Evolutionary conservation across 2,113 vertebrate genomes (phyloP).

Genomic region (Marmota flaviventris): DNA sequence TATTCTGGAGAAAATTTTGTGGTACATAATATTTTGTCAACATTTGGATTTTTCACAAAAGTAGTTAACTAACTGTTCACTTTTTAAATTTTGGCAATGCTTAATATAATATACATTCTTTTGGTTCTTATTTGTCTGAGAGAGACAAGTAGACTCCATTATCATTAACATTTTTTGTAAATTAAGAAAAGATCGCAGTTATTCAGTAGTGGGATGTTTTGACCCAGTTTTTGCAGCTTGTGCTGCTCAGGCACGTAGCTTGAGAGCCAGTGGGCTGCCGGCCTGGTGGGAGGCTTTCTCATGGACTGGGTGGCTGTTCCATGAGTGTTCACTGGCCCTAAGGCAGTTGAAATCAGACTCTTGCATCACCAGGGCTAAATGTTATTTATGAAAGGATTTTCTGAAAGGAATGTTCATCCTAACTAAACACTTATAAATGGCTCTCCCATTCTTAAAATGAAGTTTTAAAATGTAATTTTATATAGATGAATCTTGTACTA

Average conservation of each 20-base stretch:
- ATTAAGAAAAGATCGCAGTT: constrained; percentile 10
- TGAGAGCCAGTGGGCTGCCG: neutral
- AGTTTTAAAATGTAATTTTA: constrained; percentile 42
- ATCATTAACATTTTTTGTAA: neutral
- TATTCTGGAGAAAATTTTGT: constrained; percentile 31
- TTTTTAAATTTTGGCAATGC: neutral
- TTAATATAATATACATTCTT: neutral
- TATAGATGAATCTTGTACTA: neutral
- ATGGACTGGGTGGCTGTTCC: neutral
- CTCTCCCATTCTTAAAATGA: neutral
- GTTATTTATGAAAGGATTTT: constrained; percentile 48
- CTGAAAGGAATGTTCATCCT: constrained; percentile 37
- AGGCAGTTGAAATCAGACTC: neutral
- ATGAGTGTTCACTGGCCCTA: neutral
- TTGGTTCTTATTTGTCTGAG: constrained; percentile 7
- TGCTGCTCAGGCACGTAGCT: neutral
- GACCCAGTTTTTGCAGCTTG: neutral
- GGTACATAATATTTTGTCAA: neutral
- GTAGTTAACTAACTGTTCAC: neutral
- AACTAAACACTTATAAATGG: neutral
- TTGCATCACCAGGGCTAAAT: constrained; percentile 31
- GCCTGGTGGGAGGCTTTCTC: neutral
- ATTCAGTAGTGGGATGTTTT: constrained; percentile 1
- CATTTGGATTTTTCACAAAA: constrained; percentile 8
- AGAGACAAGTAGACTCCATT: constrained; percentile 21